These are phyloP conservation scores for Myodes glareolus DNA, from an alignment of 2,113 vertebrate genomes.

Conservation along the genomic window DNA sequence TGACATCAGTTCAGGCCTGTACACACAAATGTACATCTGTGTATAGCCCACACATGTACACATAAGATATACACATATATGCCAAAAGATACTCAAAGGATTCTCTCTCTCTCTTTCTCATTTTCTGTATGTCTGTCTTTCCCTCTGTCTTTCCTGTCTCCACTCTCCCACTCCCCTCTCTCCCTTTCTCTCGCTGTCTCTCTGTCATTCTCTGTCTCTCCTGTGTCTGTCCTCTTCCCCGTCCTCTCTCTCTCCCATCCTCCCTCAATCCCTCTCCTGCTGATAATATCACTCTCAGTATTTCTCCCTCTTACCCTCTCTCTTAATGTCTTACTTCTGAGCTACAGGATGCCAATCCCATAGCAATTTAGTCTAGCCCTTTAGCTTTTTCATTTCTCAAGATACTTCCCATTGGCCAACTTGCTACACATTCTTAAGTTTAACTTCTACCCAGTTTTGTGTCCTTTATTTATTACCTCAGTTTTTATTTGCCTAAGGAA, in stretches of 20 bases:
- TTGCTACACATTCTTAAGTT: neutral
- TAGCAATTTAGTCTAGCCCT: neutral
- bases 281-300: neutral
- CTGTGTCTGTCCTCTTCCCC: neutral
- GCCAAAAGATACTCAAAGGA: neutral
- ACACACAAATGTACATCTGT: neutral
- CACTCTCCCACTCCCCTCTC: neutral
- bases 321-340: neutral
- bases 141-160: no score
- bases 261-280: neutral
- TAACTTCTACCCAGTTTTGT: neutral
- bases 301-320: neutral
- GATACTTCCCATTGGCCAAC: neutral
- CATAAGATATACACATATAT: neutral
- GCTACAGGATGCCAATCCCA: no score
- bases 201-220: neutral
- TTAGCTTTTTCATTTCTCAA: neutral
- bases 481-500: neutral
- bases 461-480: neutral
- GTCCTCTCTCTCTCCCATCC: neutral
- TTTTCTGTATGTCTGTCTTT: neutral
- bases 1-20: neutral
- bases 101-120: accelerated
- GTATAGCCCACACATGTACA: neutral
- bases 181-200: neutral